Base-by-base conservation (phyloP, 2,113 vertebrate genomes). In the Orycteropus afer region DNA sequence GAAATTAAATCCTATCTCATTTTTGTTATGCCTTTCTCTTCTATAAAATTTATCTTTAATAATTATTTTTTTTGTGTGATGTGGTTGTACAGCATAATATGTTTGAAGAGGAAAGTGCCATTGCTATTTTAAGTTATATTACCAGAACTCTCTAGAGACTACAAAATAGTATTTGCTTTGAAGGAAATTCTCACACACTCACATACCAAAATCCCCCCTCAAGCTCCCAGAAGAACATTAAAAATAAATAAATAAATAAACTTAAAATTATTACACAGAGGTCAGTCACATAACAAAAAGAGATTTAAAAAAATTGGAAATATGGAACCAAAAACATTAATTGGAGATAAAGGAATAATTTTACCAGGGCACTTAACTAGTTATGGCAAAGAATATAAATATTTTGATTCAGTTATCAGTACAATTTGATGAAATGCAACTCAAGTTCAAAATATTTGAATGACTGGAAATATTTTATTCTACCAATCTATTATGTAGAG, bases 181-280 rank as follows among this genome's bases (percentile, higher is more conserved):
- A 29, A 47, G 73, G 6, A 1, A 88, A 74, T 73, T 83, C 8
- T 14, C 17, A 59, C 1, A 23, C 34, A 76, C 7, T 49, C 27
- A 49, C n/a, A 22, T 25, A 55, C 40, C 27, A 13, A 14, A 27
- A 10, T 17, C 25, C 11, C 27, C 14, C 9, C 53, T 2, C 1
- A 51, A 34, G 27, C 10, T 1, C 13, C 0, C 0, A 1, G n/a
- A 49, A 83, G 49, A 10, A 51, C 37, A 22, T 0, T 9, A 29
- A 61, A 63, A n/a, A n/a, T n/a, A n/a, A n/a, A n/a, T n/a, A n/a
- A n/a, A n/a, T n/a, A n/a, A n/a, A n/a, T n/a, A 45, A 25, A 9
- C 27, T 1, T 91, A 87, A 78, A 80, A 51, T 7, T 6, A 49
- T 74, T 57, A 4, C 55, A 18, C 2, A 37, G n/a, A 67, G 20